Evolutionary conservation across 30 jellyfish, hydroid and myxozoan genomes (phyloP), one percentile per base, ranked within the genome.

Genomic region (Morbakka virulenta): DNA sequence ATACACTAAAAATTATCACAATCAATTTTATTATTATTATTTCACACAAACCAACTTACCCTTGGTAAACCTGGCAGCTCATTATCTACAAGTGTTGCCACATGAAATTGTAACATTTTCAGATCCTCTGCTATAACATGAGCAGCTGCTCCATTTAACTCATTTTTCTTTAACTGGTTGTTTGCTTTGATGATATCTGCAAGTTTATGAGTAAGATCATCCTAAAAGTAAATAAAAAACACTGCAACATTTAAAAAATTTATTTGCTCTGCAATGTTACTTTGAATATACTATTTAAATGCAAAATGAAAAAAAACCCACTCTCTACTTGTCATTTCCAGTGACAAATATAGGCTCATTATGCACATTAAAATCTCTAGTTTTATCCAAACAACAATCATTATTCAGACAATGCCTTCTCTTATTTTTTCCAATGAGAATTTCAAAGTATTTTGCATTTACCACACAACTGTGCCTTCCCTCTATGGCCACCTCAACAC

Each of bases 51-150:
- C 1, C 20, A 21, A 12, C 87, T 76, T 48, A 91, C 98, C 95
- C 97, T 94, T 17, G 99, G 99, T 29, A 94, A 66, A 13, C 97
- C 97, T 14, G 99, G 99, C 50, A 86, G 66, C 66, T 94, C 99
- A 78, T 94, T 94, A 41, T 94, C 99, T 28, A 79, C 74, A 69
- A 94, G 80, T 48, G 99, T 94, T 3, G 99, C 99, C 63, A 87
- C 97, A 67, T 94, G 99, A 62, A 86, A 94, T 49, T 94, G 99
- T 36, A 94, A 48, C 99, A 94, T 94, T 65, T 86, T 76, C 95
- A 88, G 32, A 64, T 94, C 99, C 71, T 94, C 98, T 13, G 97
- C 89, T 30, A 94, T 76, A 24, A 94, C 89, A 65, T 87, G 99
- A 49, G 97, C 96, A 13, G 99, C 96, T 26, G 99, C 97, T 22